Evolutionary conservation across 2,797 vertebrate species (phyloP).

Genomic region (Cyprinodon diabolis): DNA sequence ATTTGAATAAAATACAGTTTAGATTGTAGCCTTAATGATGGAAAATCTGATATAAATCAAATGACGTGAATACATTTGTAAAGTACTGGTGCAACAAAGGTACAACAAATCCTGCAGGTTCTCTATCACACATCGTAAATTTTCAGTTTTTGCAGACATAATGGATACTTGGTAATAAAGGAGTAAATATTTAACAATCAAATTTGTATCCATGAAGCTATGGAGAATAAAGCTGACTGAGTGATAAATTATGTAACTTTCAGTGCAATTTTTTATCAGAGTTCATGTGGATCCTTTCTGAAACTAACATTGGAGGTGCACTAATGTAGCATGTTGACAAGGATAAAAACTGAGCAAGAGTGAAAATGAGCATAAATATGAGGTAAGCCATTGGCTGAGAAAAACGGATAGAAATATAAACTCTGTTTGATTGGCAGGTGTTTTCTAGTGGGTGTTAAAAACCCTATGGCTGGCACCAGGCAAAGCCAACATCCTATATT

Average conservation of each 20-base stretch:
- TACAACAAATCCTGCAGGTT: neutral
- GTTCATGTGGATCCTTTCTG: neutral
- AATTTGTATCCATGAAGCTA: constrained; percentile 5
- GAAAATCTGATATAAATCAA: neutral
- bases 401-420: neutral
- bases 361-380: neutral
- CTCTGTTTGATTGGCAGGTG: constrained; percentile 12
- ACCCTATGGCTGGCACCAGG: neutral
- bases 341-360: neutral
- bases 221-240: constrained; percentile 3
- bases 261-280: neutral
- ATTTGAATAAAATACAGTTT: neutral
- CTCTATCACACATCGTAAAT: constrained; percentile 25
- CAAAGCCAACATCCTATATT: neutral
- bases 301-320: constrained; percentile 14
- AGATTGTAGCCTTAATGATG: neutral
- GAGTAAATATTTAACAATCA: constrained; percentile 21
- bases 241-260: constrained; percentile 5
- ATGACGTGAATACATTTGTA: neutral
- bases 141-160: constrained; percentile 9
- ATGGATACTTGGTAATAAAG: neutral
- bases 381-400: constrained; percentile 1
- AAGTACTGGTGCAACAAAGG: neutral
- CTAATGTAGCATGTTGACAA: neutral
- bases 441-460: constrained; percentile 10